Evolutionary conservation across 2,888 invertebrate genomes (phyloP), one percentile per base, ranked within the genome.

Genomic region (Chironomus tentans): DNA sequence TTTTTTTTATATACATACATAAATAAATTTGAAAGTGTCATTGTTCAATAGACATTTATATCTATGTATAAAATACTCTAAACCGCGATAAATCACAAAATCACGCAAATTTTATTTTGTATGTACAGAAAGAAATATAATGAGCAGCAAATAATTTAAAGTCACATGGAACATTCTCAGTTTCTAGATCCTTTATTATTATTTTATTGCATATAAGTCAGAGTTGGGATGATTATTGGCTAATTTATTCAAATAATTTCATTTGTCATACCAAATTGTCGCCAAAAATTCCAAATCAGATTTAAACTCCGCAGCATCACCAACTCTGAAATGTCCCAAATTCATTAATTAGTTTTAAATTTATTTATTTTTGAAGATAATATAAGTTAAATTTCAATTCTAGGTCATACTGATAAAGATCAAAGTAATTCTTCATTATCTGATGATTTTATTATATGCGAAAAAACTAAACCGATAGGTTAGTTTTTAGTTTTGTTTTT

Each of bases 391-490:
- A 65, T 65, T 65, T 65, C 65, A 65, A 21, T 65, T 65, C 13
- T 65, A 65, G 65, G 65, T 65, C 65, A 65, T 21, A 65, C 18
- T 65, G 65, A 65, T 24, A 65, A 65, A 65, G 65, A 65, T 65
- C 65, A 65, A 65, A 65, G 65, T 65, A 65, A 21, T 22, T 65
- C 65, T 65, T 65, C 65, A 24, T 65, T 65, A 65, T 65, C 65
- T 24, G 65, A 65, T 65, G 65, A 65, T 65, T 65, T 65, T 65
- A 65, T 65, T 21, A 65, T 65, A 65, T 65, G 65, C 65, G 65
- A 65, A 65, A 65, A 65, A 65, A 65, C 65, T 65, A 65, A 65
- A 65, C 18, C 65, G 21, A 65, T 65, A 65, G 65, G 65, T 65
- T 65, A 65, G 65, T 65, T 65, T 38, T 65, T 65, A 65, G 65